Base-by-base conservation (phyloP, 2,113 vertebrate species). In the Rutilus rutilus region DNA sequence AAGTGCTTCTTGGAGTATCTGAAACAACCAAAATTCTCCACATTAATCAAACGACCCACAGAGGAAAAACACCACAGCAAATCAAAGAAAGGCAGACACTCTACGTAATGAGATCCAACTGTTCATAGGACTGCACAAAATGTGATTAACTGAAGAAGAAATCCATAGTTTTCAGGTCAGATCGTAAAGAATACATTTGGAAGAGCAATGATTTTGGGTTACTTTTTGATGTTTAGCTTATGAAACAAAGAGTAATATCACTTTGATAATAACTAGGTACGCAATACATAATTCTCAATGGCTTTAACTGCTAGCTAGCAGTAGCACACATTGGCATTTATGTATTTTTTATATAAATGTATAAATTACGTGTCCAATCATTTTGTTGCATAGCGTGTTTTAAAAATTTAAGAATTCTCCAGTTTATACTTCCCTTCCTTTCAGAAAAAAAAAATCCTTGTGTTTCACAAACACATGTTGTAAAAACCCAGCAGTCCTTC, bases 21-120 rank as follows among this genome's bases (percentile, higher is more conserved):
- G 78, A 89, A 83, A 88, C 87, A 75, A 83, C 59, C 86, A 82
- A 78, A 52, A 81, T 84, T 86, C 86, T 88, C 52, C 67, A 74
- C 54, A 84, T 57, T 83, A 91, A 86, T 84, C 76, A 86, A 71
- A 74, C 59, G 81, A 79, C 52, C 52, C 23, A 71, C 39, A 62
- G 71, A 84, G 30, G 27, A 62, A 30, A 25, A 71, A 47, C 54
- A 27, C 42, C 14, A n/a, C 36, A 77, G 25, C 75, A 47, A 59
- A 45, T 45, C 67, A 30, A 67, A 77, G 9, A 67, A 57, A 83
- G 33, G 14, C 42, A 59, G 73, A 74, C 2, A 45, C 21, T 73
- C 69, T 25, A 47, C 39, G 39, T 45, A 71, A 71, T 39, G 19
- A 39, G 33, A 36, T 10, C 65, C 64, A 67, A 45, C 21, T 47